phyloP scores from a whole-genome alignment of 2,888 invertebrate species.

The Prosopocoilus inquinatus region DNA sequence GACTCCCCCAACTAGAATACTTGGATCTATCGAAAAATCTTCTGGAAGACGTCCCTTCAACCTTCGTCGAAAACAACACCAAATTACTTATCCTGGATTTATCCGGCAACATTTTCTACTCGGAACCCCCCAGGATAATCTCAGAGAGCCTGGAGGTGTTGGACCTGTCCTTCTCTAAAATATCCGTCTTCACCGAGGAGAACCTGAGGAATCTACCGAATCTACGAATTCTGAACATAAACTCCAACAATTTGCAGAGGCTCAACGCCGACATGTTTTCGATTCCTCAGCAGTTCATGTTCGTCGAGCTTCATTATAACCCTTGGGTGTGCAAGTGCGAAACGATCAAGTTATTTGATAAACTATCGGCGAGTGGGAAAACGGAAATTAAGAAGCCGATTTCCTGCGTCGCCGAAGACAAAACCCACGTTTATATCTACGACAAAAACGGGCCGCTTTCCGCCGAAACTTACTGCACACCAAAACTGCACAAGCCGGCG shows the following conservation, averaged over 20 bases:
- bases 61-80: constrained; percentile 36
- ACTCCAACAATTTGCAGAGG: constrained; percentile 41
- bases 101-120: constrained; percentile 41
- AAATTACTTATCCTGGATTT: constrained; percentile 41
- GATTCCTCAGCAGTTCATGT: constrained; percentile 25
- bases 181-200: constrained; percentile 34
- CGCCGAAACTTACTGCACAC: neutral
- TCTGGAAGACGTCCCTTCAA: constrained; percentile 36
- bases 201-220: constrained; percentile 39
- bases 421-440: constrained; percentile 29
- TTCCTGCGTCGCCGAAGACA: constrained; percentile 11
- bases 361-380: constrained; percentile 35
- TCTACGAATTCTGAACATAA: constrained; percentile 38
- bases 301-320: constrained; percentile 38
- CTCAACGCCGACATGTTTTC: constrained; percentile 36
- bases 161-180: constrained; percentile 40
- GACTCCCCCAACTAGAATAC: constrained; percentile 40
- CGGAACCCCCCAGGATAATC: constrained; percentile 37
- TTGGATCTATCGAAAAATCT: constrained; percentile 43
- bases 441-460: constrained; percentile 21
- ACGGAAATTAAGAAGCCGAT: constrained; percentile 23
- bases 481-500: neutral
- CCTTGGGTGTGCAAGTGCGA: constrained; percentile 41
- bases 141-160: constrained; percentile 41
- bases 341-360: constrained; percentile 37